These are phyloP conservation scores for Poeciliopsis presidionis DNA, from an alignment of 2,797 vertebrate species.

Conservation along the genomic window DNA sequence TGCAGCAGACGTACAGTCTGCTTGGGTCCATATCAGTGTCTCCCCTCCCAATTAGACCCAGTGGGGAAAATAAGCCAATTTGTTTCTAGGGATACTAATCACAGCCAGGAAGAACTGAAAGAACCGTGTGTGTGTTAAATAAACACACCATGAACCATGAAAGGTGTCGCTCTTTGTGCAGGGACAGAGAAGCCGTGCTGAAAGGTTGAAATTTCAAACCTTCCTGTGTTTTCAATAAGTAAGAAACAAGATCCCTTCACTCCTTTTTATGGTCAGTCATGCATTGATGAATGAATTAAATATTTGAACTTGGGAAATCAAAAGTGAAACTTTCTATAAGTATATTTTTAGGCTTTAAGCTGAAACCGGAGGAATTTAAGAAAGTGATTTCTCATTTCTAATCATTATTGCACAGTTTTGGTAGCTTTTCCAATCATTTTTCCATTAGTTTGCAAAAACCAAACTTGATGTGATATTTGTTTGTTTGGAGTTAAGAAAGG, in stretches of 20 bases:
- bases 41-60: constrained; percentile 22
- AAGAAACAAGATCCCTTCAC: constrained; percentile 5
- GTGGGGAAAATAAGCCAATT: constrained; percentile 62
- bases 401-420: background rate
- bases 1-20: constrained; percentile 63
- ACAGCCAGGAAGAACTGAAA: constrained; percentile 36
- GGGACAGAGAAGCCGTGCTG: constrained; percentile 9
- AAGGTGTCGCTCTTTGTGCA: constrained; percentile 39
- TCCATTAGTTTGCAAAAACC: background rate
- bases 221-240: background rate
- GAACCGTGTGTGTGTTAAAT: constrained; percentile 24
- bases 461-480: too few relatives aligned
- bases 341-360: background rate
- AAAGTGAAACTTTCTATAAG: background rate
- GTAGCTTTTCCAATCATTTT: background rate
- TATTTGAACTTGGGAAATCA: background rate
- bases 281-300: background rate
- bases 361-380: background rate
- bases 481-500: too few relatives aligned
- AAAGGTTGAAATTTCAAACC: constrained; percentile 38
- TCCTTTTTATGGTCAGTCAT: background rate
- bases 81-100: constrained; percentile 63
- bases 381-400: background rate
- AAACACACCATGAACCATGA: constrained; percentile 31
- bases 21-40: constrained; percentile 70